These are phyloP conservation scores for Tinamus guttatus DNA, from an alignment of 2,113 vertebrate genomes.

Conservation along the genomic window DNA sequence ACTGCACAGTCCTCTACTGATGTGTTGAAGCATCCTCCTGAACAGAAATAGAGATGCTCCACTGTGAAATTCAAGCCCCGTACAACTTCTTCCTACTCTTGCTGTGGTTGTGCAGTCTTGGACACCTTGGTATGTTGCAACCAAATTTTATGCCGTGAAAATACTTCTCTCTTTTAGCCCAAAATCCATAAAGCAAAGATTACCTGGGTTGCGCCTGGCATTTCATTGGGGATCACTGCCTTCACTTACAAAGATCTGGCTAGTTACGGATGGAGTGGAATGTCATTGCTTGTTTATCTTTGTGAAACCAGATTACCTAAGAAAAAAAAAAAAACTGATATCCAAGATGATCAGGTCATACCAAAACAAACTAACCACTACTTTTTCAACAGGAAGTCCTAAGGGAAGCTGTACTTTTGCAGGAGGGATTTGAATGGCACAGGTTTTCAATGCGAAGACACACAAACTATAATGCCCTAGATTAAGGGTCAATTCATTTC, in stretches of 20 bases:
- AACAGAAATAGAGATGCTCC: not conserved
- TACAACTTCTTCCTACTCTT: not conserved
- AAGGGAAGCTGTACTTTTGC: not conserved
- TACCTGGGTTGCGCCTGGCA: not conserved
- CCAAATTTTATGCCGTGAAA: not conserved
- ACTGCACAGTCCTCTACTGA: fast-evolving
- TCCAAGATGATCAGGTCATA: not conserved
- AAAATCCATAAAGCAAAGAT: not conserved
- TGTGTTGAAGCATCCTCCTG: not conserved
- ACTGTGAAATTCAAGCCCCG: not conserved
- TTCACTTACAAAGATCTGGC: not conserved
- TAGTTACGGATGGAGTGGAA: not conserved
- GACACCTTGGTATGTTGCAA: not conserved
- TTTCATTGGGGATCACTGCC: not conserved
- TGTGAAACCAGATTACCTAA: not conserved
- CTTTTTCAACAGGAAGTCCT: not conserved
- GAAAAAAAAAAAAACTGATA: not conserved
- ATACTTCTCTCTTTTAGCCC: not conserved
- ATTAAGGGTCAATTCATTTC: not conserved
- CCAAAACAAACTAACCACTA: not conserved
- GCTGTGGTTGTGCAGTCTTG: not conserved
- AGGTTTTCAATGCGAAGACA: not conserved
- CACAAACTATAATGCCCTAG: not conserved
- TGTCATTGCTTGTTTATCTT: not conserved
- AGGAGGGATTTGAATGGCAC: not conserved